A percentile compares a stretch with the other conserved stretches of the same genome.
Evolutionary conservation across 2,797 vertebrate genomes (phyloP).

Genomic region (Leptatherina wallacei): DNA sequence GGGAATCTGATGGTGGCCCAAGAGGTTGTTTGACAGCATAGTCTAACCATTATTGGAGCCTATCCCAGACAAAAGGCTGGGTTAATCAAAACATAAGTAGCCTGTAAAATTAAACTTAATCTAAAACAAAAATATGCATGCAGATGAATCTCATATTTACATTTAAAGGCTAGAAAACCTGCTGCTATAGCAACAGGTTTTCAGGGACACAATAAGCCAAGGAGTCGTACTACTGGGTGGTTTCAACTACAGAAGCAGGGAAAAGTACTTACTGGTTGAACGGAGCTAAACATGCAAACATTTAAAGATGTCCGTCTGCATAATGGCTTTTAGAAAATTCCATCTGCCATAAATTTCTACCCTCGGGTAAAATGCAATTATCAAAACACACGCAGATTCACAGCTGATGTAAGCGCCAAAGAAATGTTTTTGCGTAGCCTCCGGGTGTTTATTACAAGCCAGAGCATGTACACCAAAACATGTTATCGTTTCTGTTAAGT

Average conservation of each 20-base stretch:
- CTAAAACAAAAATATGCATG: no score
- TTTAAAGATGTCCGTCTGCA: conserved; percentile 21
- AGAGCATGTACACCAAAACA: conserved; percentile 4
- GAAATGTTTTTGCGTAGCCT: conserved; percentile 12
- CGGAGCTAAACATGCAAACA: conserved; percentile 17
- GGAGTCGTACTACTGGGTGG: conserved; percentile 27
- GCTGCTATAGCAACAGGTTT: conserved; percentile 66
- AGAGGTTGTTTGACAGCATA: conserved; percentile 49
- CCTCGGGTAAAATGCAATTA: conserved; percentile 24
- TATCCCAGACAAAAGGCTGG: no score
- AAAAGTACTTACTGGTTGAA: conserved; percentile 5
- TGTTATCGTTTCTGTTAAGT: conserved; percentile 4
- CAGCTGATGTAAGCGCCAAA: conserved; percentile 6
- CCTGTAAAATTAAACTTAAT: conserved; percentile 12
- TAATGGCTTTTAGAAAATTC: conserved; percentile 36
- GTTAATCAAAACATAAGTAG: conserved; percentile 14
- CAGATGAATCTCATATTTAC: neutral
- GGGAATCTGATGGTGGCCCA: conserved; percentile 25
- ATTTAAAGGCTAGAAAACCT: neutral
- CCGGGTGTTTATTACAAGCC: conserved; percentile 22
- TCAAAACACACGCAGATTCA: conserved; percentile 34
- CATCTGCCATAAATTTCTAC: conserved; percentile 16
- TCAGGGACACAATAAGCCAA: conserved; percentile 38
- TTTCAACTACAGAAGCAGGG: neutral
- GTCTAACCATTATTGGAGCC: no score